Percentiles rank a stretch among this genome's conserved stretches.
These are phyloP conservation scores for Anoplius nigerrimus DNA, from an alignment of 2,888 invertebrate species.

Conservation along the genomic window DNA sequence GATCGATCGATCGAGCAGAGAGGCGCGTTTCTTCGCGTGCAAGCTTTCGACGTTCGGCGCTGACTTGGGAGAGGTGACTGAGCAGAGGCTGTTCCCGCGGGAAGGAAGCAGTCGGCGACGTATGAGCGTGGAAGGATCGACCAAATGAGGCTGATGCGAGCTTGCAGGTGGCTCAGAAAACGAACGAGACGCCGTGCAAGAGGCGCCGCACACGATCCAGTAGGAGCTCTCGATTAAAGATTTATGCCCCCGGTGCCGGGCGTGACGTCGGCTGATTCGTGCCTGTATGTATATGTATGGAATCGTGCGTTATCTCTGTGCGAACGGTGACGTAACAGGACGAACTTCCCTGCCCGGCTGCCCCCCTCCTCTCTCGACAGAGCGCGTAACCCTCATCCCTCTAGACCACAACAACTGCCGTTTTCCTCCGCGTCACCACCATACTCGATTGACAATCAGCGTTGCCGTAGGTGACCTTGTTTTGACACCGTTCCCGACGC, in stretches of 20 bases:
- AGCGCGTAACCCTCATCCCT: too few species aligned
- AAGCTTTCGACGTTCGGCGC: too few species aligned
- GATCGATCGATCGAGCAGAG: background rate
- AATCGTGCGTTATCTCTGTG: slow-evolving; percentile 16
- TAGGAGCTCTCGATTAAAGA: slow-evolving; percentile 25
- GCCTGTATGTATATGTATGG: slow-evolving; percentile 20
- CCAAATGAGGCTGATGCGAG: slow-evolving; percentile 56
- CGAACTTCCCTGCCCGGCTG: background rate
- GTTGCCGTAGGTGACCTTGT: slow-evolving; percentile 39
- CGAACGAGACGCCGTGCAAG: slow-evolving; percentile 51
- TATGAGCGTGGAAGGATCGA: slow-evolving; percentile 15
- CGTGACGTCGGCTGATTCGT: slow-evolving; percentile 4
- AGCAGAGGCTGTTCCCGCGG: too few species aligned
- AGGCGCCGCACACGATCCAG: slow-evolving; percentile 5
- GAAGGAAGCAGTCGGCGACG: too few species aligned
- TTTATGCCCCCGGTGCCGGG: background rate
- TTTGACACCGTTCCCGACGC: slow-evolving; percentile 17
- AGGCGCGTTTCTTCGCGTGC: background rate
- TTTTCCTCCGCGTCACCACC: too few species aligned
- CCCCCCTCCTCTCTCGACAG: too few species aligned
- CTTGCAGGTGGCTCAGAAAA: slow-evolving; percentile 56
- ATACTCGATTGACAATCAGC: slow-evolving; percentile 8
- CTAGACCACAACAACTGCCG: too few species aligned
- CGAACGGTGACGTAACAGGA: slow-evolving; percentile 42
- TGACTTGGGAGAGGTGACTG: too few species aligned